A percentile compares a stretch with the other conserved stretches of the same genome.
Conservation (phyloP, 2,888 invertebrate genomes). For the Diaperis boleti region DNA sequence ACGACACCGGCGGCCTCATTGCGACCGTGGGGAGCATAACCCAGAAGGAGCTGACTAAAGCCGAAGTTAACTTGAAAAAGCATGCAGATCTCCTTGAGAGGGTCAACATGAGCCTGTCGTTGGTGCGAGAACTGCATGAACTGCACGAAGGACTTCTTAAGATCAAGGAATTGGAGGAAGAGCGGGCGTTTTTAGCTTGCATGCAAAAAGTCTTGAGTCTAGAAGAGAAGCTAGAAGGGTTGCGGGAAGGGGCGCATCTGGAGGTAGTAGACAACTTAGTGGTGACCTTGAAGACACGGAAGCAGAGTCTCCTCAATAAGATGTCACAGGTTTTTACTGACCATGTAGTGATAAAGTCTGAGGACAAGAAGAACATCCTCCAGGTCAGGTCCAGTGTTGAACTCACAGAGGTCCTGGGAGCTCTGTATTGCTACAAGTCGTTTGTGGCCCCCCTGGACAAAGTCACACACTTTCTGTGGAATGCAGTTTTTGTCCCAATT, state of each 20-base stretch:
- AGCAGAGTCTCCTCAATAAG: constrained; percentile 67
- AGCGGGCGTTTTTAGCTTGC: constrained; percentile 64
- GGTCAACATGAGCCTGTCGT: constrained; percentile 69
- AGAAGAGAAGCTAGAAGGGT: constrained; percentile 65
- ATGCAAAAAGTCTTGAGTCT: constrained; percentile 69
- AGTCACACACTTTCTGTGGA: constrained; percentile 72
- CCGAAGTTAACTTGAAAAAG: constrained; percentile 72
- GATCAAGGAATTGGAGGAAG: constrained; percentile 58
- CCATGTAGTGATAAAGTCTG: constrained; percentile 65
- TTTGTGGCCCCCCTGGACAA: constrained; percentile 69
- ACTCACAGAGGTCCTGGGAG: constrained; percentile 65
- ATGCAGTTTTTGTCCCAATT: constrained; percentile 71
- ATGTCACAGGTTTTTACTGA: constrained; percentile 68
- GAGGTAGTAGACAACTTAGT: constrained; percentile 69
- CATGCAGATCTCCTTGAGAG: constrained; percentile 70
- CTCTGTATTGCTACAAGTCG: constrained; percentile 57
- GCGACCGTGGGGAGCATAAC: constrained; percentile 73
- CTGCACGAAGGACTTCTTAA: constrained; percentile 63
- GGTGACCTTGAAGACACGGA: constrained; percentile 65
- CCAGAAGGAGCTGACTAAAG: constrained; percentile 72
- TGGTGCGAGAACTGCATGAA: constrained; percentile 65
- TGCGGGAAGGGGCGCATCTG: constrained; percentile 68
- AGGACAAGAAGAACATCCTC: constrained; percentile 64
- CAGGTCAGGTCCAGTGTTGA: constrained; percentile 62
- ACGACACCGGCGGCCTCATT: constrained; percentile 70